Evolutionary conservation across 2,113 vertebrate genomes (phyloP).

Genomic region (Limanda limanda): DNA sequence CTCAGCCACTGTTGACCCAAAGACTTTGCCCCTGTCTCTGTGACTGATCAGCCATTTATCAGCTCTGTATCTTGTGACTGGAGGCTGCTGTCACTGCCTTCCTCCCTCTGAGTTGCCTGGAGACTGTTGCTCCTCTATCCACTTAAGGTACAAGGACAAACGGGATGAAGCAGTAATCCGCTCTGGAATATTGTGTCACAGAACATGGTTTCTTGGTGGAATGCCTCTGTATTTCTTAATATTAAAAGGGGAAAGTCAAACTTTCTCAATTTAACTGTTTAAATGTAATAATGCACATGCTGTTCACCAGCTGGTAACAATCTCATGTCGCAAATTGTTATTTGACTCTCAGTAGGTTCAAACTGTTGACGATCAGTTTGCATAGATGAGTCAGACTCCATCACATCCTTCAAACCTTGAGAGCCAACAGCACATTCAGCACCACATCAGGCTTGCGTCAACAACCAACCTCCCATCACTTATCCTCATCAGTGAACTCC

Average conservation of each 20-base stretch:
- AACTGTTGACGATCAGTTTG: background rate
- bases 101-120: conserved; percentile 65
- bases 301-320: background rate
- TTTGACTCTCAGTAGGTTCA: background rate
- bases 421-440: too few relatives aligned
- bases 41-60: conserved; percentile 74
- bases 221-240: conserved; percentile 1
- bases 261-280: background rate
- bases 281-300: background rate
- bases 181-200: conserved; percentile 28
- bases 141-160: conserved; percentile 62
- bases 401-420: background rate
- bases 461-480: background rate
- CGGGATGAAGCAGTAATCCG: conserved; percentile 45
- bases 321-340: background rate
- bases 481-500: background rate
- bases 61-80: conserved; percentile 72
- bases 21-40: conserved; percentile 69
- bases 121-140: conserved; percentile 55
- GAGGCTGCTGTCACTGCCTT: conserved; percentile 47
- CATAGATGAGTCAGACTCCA: background rate
- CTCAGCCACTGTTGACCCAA: conserved; percentile 68
- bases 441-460: background rate
- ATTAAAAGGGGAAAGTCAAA: background rate
- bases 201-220: background rate